Conservation (phyloP, 2,888 invertebrate genomes). For the Drosophila infuscata region DNA sequence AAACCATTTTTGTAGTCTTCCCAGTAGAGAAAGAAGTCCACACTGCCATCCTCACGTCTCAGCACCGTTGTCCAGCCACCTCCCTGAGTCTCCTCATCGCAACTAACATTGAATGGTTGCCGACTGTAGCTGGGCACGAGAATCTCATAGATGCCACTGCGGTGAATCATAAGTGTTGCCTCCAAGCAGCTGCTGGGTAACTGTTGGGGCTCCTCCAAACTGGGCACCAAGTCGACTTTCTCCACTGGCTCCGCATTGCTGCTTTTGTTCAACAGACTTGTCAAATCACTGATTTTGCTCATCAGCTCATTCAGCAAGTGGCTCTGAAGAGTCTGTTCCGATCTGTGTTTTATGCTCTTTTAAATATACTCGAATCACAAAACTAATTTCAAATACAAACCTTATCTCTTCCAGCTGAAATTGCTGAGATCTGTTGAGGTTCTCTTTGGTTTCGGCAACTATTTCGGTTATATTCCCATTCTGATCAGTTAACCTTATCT, state of each 20-base stretch:
- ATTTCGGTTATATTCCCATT: too few relatives aligned
- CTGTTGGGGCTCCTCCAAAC: not conserved
- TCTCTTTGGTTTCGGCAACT: not conserved
- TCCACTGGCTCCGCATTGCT: not conserved
- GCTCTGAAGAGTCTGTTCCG: not conserved
- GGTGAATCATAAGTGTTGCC: conserved; percentile 40
- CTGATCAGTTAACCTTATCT: too few relatives aligned
- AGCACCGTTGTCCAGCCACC: conserved; percentile 90
- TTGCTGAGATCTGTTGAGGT: not conserved
- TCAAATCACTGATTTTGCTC: not conserved
- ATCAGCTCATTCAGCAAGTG: not conserved
- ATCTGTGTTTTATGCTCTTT: not conserved
- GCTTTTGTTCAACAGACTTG: not conserved
- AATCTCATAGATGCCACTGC: conserved; percentile 81
- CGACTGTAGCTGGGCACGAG: conserved; percentile 85
- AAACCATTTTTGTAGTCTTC: conserved; percentile 87
- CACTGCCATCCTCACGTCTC: conserved; percentile 88
- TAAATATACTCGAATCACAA: not conserved
- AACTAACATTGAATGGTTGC: conserved; percentile 87
- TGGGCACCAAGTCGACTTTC: not conserved
- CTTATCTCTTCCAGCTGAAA: conserved; percentile 20
- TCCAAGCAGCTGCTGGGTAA: conserved; percentile 67
- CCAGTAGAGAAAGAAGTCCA: conserved; percentile 89
- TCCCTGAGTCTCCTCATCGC: conserved; percentile 85
- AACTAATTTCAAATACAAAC: conserved; percentile 9